Percentiles rank a stretch among this genome's conserved stretches.
These are phyloP conservation scores for Xyliphius kryptos DNA, from an alignment of 2,113 vertebrate genomes.

Conservation along the genomic window DNA sequence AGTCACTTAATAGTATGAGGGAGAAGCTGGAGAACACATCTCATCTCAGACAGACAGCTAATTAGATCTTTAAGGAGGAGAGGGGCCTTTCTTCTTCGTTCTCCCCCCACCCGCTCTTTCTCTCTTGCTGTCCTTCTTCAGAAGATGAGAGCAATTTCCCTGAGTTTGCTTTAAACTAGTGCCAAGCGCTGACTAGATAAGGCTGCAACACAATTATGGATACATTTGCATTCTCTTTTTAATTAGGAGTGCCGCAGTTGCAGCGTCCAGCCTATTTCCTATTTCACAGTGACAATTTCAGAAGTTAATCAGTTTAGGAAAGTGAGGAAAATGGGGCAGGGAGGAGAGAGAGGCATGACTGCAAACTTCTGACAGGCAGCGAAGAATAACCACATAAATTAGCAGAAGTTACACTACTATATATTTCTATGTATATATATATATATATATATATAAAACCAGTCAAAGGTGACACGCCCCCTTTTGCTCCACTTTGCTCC, in stretches of 20 bases:
- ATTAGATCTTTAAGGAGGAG: conserved; percentile 37
- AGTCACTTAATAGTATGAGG: conserved; percentile 34
- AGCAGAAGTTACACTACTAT: neutral
- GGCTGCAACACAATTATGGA: conserved; percentile 63
- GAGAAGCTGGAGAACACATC: conserved; percentile 30
- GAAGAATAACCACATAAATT: neutral
- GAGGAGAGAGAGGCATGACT: conserved; percentile 41
- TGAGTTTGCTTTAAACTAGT: conserved; percentile 51
- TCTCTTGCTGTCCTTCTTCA: conserved; percentile 11
- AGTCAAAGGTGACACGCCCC: too few relatives aligned
- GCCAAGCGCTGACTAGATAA: conserved; percentile 61
- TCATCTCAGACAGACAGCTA: conserved; percentile 34
- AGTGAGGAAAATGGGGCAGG: conserved; percentile 53
- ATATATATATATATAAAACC: too few relatives aligned
- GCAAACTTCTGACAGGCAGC: neutral
- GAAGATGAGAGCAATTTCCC: conserved; percentile 37
- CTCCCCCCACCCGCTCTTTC: neutral
- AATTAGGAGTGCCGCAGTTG: conserved; percentile 65
- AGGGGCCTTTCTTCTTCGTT: conserved; percentile 11
- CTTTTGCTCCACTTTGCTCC: too few relatives aligned
- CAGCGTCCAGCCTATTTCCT: conserved; percentile 59
- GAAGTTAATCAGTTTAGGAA: conserved; percentile 61
- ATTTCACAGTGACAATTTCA: conserved; percentile 62
- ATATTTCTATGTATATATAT: neutral
- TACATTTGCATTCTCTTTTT: conserved; percentile 65